Conservation (phyloP, 2,113 vertebrate genomes). For the Copsychus sechellarum region DNA sequence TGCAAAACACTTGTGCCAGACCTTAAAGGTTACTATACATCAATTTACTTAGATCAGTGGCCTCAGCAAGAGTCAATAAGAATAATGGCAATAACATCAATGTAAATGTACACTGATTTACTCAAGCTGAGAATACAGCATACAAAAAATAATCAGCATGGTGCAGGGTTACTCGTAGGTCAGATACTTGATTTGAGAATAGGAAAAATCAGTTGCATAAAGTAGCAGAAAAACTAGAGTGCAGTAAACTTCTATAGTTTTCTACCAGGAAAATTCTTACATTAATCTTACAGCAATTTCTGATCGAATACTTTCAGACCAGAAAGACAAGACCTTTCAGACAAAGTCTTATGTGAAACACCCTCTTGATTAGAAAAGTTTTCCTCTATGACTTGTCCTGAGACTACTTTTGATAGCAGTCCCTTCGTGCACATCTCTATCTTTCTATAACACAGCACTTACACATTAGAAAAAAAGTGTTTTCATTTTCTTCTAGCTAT, state of each 20-base stretch:
- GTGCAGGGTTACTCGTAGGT: not conserved
- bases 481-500: not conserved
- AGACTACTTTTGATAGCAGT: not conserved
- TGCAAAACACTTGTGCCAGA: conserved; percentile 37
- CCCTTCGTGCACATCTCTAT: not conserved
- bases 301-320: not conserved
- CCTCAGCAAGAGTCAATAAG: not conserved
- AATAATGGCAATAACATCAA: not conserved
- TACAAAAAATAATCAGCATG: not conserved
- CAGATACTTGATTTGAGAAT: not conserved
- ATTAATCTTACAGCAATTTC: not conserved
- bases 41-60: conserved; percentile 4
- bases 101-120: not conserved
- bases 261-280: not conserved
- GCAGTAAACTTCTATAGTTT: not conserved
- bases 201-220: not conserved
- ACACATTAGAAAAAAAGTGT: not conserved
- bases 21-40: conserved; percentile 33
- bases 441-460: not conserved
- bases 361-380: not conserved
- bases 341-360: not conserved
- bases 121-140: not conserved
- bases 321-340: not conserved
- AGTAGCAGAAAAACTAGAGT: not conserved
- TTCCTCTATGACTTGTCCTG: not conserved